Evolutionary conservation across 2,888 invertebrate genomes (phyloP).

Genomic region (Colletes collaris): DNA sequence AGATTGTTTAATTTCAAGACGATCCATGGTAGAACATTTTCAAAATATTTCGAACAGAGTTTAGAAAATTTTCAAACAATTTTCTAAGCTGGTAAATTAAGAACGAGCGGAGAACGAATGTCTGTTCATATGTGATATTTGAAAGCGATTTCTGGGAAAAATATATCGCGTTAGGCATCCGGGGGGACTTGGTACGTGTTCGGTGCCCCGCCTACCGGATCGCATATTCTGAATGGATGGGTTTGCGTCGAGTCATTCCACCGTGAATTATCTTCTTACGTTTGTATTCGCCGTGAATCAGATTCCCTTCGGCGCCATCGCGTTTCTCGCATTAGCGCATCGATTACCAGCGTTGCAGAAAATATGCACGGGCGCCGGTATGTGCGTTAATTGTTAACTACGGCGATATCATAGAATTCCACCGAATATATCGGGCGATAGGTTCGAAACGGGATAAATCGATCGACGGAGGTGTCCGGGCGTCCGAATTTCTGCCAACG

Average conservation of each 20-base stretch:
- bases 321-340: conserved; percentile 45
- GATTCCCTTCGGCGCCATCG: conserved; percentile 26
- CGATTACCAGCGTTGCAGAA: conserved; percentile 58
- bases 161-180: too few species aligned
- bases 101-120: too few species aligned
- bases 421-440: conserved; percentile 49
- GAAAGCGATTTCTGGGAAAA: too few species aligned
- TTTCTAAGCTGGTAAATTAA: too few species aligned
- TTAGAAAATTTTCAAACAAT: too few species aligned
- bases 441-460: conserved; percentile 46
- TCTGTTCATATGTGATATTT: too few species aligned
- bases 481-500: conserved; percentile 7
- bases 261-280: conserved; percentile 19
- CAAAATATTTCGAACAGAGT: too few species aligned
- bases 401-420: conserved; percentile 64
- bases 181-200: too few species aligned
- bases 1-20: too few species aligned
- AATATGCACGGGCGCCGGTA: conserved; percentile 56
- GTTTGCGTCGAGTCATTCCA: background rate
- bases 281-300: conserved; percentile 4
- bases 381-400: conserved; percentile 58
- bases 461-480: background rate
- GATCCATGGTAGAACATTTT: too few species aligned
- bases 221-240: background rate
- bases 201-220: too few species aligned